These are phyloP conservation scores for Zootermopsis nevadensis DNA, from an alignment of 2,888 invertebrate species.

Conservation along the genomic window DNA sequence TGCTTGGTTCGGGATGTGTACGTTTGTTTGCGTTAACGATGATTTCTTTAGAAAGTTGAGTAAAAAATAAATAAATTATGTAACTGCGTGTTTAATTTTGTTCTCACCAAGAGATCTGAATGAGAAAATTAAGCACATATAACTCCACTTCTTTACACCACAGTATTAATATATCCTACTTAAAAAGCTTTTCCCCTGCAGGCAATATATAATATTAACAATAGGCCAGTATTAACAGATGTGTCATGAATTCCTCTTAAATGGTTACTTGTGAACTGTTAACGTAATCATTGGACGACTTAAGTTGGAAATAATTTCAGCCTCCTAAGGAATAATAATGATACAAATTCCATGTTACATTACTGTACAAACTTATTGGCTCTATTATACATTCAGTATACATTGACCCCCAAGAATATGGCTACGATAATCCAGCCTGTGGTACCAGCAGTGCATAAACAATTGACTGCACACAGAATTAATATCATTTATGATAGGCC, in stretches of 20 bases:
- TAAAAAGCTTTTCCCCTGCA: too few relatives aligned
- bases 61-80: not conserved
- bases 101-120: not conserved
- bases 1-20: not conserved
- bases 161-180: too few relatives aligned
- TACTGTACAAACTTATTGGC: not conserved
- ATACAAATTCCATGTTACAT: not conserved
- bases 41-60: not conserved
- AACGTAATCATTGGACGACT: not conserved
- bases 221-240: not conserved
- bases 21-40: not conserved
- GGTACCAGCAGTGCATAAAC: too few relatives aligned
- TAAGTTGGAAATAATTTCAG: not conserved
- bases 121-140: not conserved
- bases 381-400: not conserved
- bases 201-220: not conserved
- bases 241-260: not conserved
- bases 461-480: too few relatives aligned
- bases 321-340: not conserved
- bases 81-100: not conserved
- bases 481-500: too few relatives aligned
- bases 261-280: not conserved
- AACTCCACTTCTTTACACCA: not conserved
- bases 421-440: too few relatives aligned
- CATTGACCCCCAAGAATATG: not conserved